Percentiles rank a stretch among this genome's conserved stretches.
Evolutionary conservation across 2,888 invertebrate species (phyloP).

Genomic region (Amitus sp.): DNA sequence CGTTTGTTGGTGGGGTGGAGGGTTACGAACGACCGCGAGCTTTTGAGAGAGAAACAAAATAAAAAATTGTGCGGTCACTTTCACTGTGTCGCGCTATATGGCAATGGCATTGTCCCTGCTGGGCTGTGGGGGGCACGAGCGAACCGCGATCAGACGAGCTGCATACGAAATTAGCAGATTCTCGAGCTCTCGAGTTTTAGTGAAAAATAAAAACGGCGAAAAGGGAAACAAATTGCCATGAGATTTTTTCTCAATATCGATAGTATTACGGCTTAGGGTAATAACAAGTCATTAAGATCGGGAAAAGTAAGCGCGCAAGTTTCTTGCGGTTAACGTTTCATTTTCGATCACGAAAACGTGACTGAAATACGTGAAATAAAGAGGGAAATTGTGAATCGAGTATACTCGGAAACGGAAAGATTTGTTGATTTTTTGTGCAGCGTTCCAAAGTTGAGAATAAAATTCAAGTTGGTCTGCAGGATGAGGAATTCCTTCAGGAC

Average conservation of each 20-base stretch:
- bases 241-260: background rate
- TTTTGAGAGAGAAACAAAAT: slow-evolving; percentile 51
- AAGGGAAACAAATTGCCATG: background rate
- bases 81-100: slow-evolving; percentile 63
- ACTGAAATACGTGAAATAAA: background rate
- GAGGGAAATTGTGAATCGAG: background rate
- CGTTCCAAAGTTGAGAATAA: too few species aligned
- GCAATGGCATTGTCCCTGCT: slow-evolving; percentile 65
- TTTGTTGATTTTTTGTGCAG: too few species aligned
- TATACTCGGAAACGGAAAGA: background rate
- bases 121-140: too few species aligned
- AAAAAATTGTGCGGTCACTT: slow-evolving; percentile 63
- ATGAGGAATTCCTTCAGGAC: slow-evolving; percentile 24
- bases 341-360: slow-evolving; percentile 1
- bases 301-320: background rate
- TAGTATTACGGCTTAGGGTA: background rate
- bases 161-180: slow-evolving; percentile 42
- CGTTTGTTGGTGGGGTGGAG: background rate
- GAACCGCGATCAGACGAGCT: too few species aligned
- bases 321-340: background rate
- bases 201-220: too few species aligned
- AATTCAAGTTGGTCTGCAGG: background rate
- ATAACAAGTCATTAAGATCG: background rate
- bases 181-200: background rate
- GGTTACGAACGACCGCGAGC: too few species aligned